Base-by-base conservation (phyloP, 2,888 invertebrate genomes). In the Drosophila nr. perissopoda region DNA sequence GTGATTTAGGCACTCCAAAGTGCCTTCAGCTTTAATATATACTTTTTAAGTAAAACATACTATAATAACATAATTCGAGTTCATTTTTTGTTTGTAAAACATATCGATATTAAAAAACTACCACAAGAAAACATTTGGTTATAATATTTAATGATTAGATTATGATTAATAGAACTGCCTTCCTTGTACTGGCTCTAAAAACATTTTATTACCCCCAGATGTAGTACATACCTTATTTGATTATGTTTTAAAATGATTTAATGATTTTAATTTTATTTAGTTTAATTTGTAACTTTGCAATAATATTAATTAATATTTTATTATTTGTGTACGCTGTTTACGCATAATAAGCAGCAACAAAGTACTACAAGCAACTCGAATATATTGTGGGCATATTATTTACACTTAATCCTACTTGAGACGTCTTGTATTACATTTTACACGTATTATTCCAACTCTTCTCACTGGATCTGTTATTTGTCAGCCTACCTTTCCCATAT, bases 61-160 rank as follows among this genome's bases (percentile, higher is more conserved):
- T 16, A 8, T 2, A 25, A 46, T 11, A 11, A 31, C 34, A 36
- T 33, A 36, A 21, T 31, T 18, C 11, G 51, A 63, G 34, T 21
- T 18, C 48, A 49, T 34, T 68, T 48, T 40, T 67, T 70, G 81
- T 81, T 81, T 81, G 57, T 36, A 82, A 82, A 82, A 82, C 79
- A 76, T 77, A 68, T 36, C 42, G 10, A 60, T 33, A 58, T 53
- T 51, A 42, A 65, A 51, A 27, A 42, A 25, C 13, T n/a, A 34
- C 13, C 13, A 49, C 13, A 25, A 5, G 2, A 51, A 33, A 61
- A 11, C n/a, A 59, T 16, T 46, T 48, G 5, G 2, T 11, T 7
- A 6, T 10, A 29, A 1, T 18, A 34, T 36, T 53, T 8, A 34
- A 5, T 42, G 16, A 34, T 36, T 53, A 1, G 5, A 8, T 4